Evolutionary conservation across 2,113 vertebrate species (phyloP).

Genomic region (Propithecus coquereli): DNA sequence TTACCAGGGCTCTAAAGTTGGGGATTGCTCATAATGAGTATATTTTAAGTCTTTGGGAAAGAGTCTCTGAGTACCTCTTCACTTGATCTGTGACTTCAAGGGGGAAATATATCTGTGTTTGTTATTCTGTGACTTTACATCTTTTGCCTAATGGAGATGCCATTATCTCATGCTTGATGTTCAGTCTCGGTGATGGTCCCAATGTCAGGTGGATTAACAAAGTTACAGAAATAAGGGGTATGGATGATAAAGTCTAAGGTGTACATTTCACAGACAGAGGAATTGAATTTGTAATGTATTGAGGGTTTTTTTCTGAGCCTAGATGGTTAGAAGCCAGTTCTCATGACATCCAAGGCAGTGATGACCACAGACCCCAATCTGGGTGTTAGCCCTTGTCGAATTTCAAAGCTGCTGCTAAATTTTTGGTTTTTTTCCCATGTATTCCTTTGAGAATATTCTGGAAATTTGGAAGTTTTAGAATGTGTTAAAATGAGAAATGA

Average conservation of each 20-base stretch:
- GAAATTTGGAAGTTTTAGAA: background rate
- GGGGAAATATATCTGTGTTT: too few species aligned
- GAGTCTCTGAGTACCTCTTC: background rate
- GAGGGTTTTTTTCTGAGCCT: background rate
- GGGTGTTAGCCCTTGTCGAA: background rate
- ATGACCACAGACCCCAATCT: accelerated
- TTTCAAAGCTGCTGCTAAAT: background rate
- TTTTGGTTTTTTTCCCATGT: background rate
- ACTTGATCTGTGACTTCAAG: background rate
- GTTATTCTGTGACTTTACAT: background rate
- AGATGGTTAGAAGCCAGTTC: too few species aligned
- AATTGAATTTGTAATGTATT: too few species aligned
- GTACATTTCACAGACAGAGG: background rate
- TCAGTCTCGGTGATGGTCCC: accelerated
- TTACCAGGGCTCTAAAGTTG: background rate
- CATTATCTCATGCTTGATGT: background rate
- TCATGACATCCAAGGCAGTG: background rate
- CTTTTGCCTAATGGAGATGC: background rate
- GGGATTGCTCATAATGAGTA: background rate
- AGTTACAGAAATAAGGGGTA: background rate
- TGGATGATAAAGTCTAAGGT: background rate
- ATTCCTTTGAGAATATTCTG: background rate
- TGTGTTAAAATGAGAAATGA: constrained; percentile 22
- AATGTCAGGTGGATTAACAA: background rate
- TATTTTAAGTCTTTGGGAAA: background rate